Conservation (phyloP, 92 coral and sea anemone species). For the Epizoanthus ramosus region DNA sequence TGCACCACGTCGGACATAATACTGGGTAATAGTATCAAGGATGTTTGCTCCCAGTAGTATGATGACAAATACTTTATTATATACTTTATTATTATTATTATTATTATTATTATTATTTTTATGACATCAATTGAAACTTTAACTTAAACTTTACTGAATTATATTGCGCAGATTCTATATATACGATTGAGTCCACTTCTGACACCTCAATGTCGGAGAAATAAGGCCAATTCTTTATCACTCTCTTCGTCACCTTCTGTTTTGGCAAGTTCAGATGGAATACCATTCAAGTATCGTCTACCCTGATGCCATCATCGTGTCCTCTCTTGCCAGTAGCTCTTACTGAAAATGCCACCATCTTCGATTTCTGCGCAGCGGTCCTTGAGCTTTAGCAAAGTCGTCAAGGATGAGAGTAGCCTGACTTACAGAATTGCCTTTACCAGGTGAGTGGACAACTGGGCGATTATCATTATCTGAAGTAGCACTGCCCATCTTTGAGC, state of each 20-base stretch:
- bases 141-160: too few species aligned
- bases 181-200: conserved; percentile 47
- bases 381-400: conserved; percentile 37
- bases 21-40: conserved; percentile 55
- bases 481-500: conserved; percentile 27
- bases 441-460: conserved; percentile 26
- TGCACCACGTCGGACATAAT: conserved; percentile 51
- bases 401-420: conserved; percentile 56
- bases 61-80: too few species aligned
- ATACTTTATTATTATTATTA: too few species aligned
- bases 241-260: conserved; percentile 40
- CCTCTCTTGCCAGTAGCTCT: background rate
- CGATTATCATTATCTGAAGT: conserved; percentile 65
- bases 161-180: too few species aligned
- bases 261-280: conserved; percentile 50
- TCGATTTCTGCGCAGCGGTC: conserved; percentile 35
- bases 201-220: conserved; percentile 43
- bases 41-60: conserved; percentile 56
- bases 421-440: conserved; percentile 50
- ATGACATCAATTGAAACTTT: too few species aligned
- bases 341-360: conserved; percentile 39
- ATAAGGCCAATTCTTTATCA: conserved; percentile 51
- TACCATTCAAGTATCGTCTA: conserved; percentile 63
- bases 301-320: conserved; percentile 18
- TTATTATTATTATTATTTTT: too few species aligned